phyloP scores from a whole-genome alignment of 2,797 vertebrate genomes.

The Tragelaphus eurycerus region DNA sequence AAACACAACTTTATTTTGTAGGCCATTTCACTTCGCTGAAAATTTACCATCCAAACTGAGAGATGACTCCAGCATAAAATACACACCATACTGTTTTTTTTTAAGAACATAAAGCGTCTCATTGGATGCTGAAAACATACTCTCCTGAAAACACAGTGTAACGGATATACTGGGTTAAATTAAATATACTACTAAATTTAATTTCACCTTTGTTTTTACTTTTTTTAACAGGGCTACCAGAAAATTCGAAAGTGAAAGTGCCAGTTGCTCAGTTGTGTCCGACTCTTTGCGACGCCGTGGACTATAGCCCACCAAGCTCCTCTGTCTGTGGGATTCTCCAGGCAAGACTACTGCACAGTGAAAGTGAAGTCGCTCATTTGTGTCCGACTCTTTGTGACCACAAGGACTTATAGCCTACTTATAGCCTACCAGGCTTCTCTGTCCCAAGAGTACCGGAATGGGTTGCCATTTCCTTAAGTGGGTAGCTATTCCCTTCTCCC shows the following conservation, averaged over 20 bases:
- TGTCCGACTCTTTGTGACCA: accelerated
- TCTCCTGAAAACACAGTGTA: neutral
- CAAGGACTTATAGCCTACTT: neutral
- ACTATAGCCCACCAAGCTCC: neutral
- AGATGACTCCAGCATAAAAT: neutral
- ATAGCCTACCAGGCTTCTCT: neutral
- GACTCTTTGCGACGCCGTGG: accelerated
- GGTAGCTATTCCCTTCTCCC: neutral
- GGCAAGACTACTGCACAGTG: neutral
- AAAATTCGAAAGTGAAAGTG: neutral
- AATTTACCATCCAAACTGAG: neutral
- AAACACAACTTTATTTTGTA: neutral
- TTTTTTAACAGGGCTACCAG: neutral
- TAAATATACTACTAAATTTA: neutral
- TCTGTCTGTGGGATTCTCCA: neutral
- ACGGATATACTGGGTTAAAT: neutral
- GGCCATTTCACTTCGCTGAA: neutral
- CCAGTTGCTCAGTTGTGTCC: neutral
- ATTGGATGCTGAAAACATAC: neutral
- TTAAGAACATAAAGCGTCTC: neutral
- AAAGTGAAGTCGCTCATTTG: neutral
- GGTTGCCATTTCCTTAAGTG: neutral
- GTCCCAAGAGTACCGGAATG: neutral
- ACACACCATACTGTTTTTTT: no score
- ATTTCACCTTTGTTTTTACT: neutral